Percentiles rank a stretch among this genome's conserved stretches.
These are phyloP conservation scores for Geophilus truncorum DNA, from an alignment of 2,888 invertebrate species.

Conservation along the genomic window DNA sequence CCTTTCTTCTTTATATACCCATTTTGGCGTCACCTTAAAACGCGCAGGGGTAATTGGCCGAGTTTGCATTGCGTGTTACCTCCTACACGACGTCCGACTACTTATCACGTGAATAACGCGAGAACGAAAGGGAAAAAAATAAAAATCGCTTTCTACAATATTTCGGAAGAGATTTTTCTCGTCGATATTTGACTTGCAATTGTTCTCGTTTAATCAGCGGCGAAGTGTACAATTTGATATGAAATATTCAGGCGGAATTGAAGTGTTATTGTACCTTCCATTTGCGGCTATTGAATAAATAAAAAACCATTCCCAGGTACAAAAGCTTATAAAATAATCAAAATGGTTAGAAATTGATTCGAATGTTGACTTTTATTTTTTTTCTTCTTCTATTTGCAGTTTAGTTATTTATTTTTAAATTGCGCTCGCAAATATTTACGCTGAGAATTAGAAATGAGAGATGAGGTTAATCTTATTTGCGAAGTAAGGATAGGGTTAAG, in stretches of 20 bases:
- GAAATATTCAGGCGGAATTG: not conserved
- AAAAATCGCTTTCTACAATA: not conserved
- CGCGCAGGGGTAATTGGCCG: conserved; percentile 23
- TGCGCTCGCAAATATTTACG: not conserved
- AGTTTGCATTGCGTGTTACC: conserved; percentile 16
- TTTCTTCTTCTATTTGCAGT: not conserved
- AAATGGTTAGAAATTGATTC: conserved; percentile 10
- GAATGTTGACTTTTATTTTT: not conserved
- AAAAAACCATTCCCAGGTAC: not conserved
- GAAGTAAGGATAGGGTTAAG: conserved; percentile 17
- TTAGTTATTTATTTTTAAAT: not conserved
- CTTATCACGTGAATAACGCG: not conserved
- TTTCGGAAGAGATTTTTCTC: not conserved
- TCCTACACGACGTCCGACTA: not conserved
- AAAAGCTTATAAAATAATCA: not conserved
- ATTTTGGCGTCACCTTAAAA: conserved; percentile 16
- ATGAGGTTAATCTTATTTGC: conserved; percentile 12
- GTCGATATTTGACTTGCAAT: not conserved
- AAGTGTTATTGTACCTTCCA: not conserved
- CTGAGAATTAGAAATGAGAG: not conserved
- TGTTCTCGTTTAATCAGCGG: not conserved
- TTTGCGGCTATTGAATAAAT: not conserved
- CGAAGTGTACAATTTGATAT: not conserved
- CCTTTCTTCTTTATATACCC: not conserved
- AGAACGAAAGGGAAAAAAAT: not conserved